Base-by-base conservation (phyloP, 64 coral and sea anemone species). In the Stichodactyla helianthus region DNA sequence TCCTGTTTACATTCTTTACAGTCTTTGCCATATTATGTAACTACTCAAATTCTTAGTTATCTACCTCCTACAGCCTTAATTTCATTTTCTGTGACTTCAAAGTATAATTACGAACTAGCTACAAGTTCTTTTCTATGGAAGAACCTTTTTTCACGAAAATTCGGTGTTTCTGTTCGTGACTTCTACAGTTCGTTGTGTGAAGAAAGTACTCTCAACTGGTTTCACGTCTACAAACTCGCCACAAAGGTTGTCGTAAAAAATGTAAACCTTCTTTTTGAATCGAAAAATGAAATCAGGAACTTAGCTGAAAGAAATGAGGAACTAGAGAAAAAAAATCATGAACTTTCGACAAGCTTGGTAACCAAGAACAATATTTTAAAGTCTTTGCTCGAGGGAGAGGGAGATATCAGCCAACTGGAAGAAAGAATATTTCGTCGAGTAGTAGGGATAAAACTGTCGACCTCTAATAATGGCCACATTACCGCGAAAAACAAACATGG, bases 191-290 rank as follows among this genome's bases (percentile, higher is more conserved):
- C 67, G 13, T 71, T 71, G 20, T 17, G 67, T 19, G 67, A 71
- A 1, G 67, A 71, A 16, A 53, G 54, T 55, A n/a, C 27, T 14
- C 19, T 55, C 51, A 83, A 83, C 81, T 83, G 81, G 81, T 22
- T 54, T 54, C 51, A 50, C 51, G 6, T 64, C 63, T 85, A 85
- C 83, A 85, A 85, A 85, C 83, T 64, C 59, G 83, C 59, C 26
- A 16, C 83, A 28, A 20, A 85, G 63, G 62, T 85, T 9, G 58
- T 44, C 67, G 67, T 19, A 71, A 16, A 16, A 19, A 71, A 71
- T 19, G 13, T 19, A 16, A 12, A 19, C 18, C 67, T 71, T 20
- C 67, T 71, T 27, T 71, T 19, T 19, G 11, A 71, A 71, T 71
- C 67, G 7, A 71, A 71, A 71, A 20, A 22, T 71, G 1, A 71